Percentiles rank a stretch among this genome's conserved stretches.
These are phyloP conservation scores for Brachycybe producta DNA, from an alignment of 2,888 invertebrate genomes.

Conservation along the genomic window DNA sequence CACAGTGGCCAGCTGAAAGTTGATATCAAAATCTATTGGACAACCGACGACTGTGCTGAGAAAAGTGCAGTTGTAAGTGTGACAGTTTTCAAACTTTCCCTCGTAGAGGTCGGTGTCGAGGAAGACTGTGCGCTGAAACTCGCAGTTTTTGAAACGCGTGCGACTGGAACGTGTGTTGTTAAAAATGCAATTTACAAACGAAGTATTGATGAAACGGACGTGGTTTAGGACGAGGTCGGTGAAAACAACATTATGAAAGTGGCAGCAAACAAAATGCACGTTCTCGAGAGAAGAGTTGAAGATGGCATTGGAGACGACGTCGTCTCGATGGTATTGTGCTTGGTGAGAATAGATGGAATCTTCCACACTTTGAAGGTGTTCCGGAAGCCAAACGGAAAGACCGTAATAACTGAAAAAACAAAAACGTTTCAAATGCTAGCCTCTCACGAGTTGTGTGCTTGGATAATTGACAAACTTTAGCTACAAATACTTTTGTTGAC, in stretches of 20 bases:
- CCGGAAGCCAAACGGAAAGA: slow-evolving; percentile 45
- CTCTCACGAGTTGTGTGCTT: too few relatives aligned
- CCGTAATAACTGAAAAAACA: slow-evolving; percentile 40
- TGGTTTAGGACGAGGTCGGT: slow-evolving; percentile 55
- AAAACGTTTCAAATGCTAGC: background rate
- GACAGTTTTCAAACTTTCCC: slow-evolving; percentile 42
- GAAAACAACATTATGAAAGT: slow-evolving; percentile 52
- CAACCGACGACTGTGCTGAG: slow-evolving; percentile 34
- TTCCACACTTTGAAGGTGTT: slow-evolving; percentile 36
- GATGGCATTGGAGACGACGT: slow-evolving; percentile 25
- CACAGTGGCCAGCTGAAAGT: slow-evolving; percentile 44
- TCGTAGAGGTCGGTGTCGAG: slow-evolving; percentile 52
- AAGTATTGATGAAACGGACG: slow-evolving; percentile 55
- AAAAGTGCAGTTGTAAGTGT: slow-evolving; percentile 42
- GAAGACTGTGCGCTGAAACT: slow-evolving; percentile 47
- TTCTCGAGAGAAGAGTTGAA: slow-evolving; percentile 53
- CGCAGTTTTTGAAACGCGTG: slow-evolving; percentile 48
- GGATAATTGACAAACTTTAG: background rate
- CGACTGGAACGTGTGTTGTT: slow-evolving; percentile 57
- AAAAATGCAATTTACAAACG: slow-evolving; percentile 54
- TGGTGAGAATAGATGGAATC: slow-evolving; percentile 24
- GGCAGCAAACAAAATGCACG: slow-evolving; percentile 45
- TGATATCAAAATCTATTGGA: slow-evolving; percentile 42
- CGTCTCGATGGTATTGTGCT: slow-evolving; percentile 10
- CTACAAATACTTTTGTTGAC: too few relatives aligned